Conservation (phyloP, 2,797 vertebrate species). For the Alauda arvensis region DNA sequence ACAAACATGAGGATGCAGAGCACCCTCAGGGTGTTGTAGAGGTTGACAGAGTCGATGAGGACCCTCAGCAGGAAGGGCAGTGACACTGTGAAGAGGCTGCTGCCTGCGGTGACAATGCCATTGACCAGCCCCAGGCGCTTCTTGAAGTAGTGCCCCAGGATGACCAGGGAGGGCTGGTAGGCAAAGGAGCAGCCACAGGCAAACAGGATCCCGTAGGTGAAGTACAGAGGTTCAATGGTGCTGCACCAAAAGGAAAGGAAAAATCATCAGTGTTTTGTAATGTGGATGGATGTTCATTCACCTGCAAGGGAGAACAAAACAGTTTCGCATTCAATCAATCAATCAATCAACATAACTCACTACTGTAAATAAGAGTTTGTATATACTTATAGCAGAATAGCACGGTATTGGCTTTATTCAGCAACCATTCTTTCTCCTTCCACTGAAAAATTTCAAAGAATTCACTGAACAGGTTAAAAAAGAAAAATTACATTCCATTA, state of each 20-base stretch:
- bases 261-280: neutral
- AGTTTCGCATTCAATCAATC: neutral
- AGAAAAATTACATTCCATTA: neutral
- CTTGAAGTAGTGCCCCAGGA: conserved; percentile 96
- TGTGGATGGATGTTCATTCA: neutral
- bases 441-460: neutral
- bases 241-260: conserved; percentile 58
- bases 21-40: conserved; percentile 80
- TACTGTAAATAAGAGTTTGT: neutral
- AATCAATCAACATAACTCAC: neutral
- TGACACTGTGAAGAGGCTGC: conserved; percentile 89
- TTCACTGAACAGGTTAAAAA: neutral
- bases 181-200: conserved; percentile 93
- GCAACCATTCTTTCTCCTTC: neutral
- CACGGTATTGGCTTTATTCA: neutral
- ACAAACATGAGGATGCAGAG: conserved; percentile 87
- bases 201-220: conserved; percentile 93
- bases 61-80: conserved; percentile 81
- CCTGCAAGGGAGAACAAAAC: neutral
- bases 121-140: conserved; percentile 93
- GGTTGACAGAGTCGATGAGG: conserved; percentile 67
- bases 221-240: conserved; percentile 86
- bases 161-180: conserved; percentile 95
- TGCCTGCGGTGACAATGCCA: conserved; percentile 93
- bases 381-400: neutral